phyloP scores from a whole-genome alignment of 1,140 invertebrate genomes.

The Globodera rostochiensis region DNA sequence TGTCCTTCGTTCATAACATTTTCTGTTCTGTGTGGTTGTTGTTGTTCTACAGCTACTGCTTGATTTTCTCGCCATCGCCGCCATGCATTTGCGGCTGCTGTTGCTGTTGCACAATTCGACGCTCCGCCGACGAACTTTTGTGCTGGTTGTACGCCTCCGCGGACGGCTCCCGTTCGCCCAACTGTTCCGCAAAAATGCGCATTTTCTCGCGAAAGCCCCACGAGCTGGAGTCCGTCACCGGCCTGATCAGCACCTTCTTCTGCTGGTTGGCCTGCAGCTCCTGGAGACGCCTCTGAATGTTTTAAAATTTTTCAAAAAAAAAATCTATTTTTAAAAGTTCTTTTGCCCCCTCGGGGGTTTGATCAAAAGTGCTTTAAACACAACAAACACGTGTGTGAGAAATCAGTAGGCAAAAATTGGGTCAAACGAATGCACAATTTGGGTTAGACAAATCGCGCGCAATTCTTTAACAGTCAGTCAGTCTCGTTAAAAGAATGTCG shows the following conservation, averaged over 20 bases:
- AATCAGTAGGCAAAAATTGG: no score
- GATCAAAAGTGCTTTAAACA: no score
- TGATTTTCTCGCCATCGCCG: not conserved
- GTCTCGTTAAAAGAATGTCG: no score
- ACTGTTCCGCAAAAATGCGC: slow-evolving; percentile 67
- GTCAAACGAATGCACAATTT: no score
- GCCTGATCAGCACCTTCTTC: slow-evolving; percentile 38
- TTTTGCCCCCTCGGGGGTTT: no score
- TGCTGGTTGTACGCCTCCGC: slow-evolving; percentile 49
- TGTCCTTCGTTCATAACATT: no score
- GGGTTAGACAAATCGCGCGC: no score
- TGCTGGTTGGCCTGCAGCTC: slow-evolving; percentile 58
- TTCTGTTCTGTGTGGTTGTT: no score
- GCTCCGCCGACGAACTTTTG: slow-evolving; percentile 64
- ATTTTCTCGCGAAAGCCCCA: slow-evolving; percentile 68
- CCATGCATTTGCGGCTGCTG: not conserved
- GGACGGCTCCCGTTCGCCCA: slow-evolving; percentile 65
- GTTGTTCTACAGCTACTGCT: not conserved
- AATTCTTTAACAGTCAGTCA: no score
- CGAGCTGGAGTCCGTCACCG: slow-evolving; percentile 51
- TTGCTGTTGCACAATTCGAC: slow-evolving; percentile 44
- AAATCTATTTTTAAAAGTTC: no score
- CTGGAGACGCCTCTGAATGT: slow-evolving; percentile 59
- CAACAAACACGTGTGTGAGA: no score
- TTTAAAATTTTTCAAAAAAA: not conserved